phyloP scores from a whole-genome alignment of 2,888 invertebrate species.

The Calameuta pallipes region DNA sequence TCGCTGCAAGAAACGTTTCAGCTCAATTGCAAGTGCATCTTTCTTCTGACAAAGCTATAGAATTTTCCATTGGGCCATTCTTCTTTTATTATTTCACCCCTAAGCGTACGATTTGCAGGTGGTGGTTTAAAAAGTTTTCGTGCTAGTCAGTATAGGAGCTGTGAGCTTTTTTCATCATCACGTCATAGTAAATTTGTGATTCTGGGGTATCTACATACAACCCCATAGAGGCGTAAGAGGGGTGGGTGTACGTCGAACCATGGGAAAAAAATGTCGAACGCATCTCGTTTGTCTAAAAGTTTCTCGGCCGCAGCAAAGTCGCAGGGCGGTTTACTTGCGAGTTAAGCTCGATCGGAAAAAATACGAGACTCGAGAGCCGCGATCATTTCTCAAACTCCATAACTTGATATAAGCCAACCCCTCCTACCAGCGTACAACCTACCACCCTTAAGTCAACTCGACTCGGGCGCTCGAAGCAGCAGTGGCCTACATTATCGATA shows the following conservation, averaged over 20 bases:
- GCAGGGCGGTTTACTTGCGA: slow-evolving; percentile 18
- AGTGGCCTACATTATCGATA: slow-evolving; percentile 64
- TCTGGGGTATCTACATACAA: not conserved
- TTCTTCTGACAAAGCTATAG: not conserved
- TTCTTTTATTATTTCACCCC: too few relatives aligned
- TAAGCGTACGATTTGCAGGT: not conserved
- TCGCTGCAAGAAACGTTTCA: not conserved
- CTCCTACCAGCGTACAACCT: slow-evolving; percentile 18
- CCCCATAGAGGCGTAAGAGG: not conserved
- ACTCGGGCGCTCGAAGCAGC: slow-evolving; percentile 24
- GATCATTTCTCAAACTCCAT: slow-evolving; percentile 63
- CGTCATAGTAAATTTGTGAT: not conserved
- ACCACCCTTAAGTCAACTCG: not conserved
- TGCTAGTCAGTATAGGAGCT: not conserved
- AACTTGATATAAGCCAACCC: slow-evolving; percentile 60
- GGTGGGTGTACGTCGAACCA: not conserved
- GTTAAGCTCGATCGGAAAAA: slow-evolving; percentile 19
- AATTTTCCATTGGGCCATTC: not conserved
- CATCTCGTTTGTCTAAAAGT: slow-evolving; percentile 14
- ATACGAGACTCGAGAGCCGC: slow-evolving; percentile 34
- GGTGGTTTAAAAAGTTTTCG: not conserved
- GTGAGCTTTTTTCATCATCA: not conserved
- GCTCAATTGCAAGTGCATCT: not conserved
- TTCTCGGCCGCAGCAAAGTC: not conserved
- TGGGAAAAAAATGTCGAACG: slow-evolving; percentile 32